phyloP scores from a whole-genome alignment of 2,797 vertebrate species.

The Hoplostethus mediterraneus region DNA sequence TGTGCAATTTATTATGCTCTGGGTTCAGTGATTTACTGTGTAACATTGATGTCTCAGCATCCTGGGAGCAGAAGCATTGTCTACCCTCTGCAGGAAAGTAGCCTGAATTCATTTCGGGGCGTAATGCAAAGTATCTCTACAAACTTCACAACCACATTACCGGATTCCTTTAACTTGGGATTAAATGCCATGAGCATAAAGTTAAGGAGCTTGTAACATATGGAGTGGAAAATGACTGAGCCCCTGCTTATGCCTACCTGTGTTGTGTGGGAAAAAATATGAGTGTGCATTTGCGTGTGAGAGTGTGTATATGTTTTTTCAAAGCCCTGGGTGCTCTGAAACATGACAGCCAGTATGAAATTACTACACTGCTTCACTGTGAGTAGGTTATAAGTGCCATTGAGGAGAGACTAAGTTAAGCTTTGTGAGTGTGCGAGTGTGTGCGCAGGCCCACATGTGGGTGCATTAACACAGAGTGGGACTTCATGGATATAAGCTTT shows the following conservation, averaged over 20 bases:
- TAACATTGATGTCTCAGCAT: constrained; percentile 43
- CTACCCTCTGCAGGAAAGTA: constrained; percentile 44
- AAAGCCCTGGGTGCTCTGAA: constrained; percentile 28
- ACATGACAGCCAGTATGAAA: constrained; percentile 7
- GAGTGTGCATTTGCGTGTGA: not conserved
- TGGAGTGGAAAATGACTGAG: constrained; percentile 1
- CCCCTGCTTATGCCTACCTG: not conserved
- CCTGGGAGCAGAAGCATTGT: constrained; percentile 29
- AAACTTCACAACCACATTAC: constrained; percentile 22
- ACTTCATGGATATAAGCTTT: constrained; percentile 75
- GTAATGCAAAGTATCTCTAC: constrained; percentile 31
- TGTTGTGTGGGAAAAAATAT: constrained; percentile 11
- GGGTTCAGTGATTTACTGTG: constrained; percentile 45
- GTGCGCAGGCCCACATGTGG: constrained; percentile 30
- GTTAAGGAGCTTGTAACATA: not conserved
- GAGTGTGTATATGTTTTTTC: constrained; percentile 12
- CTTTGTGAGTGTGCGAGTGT: constrained; percentile 20
- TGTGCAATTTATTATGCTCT: constrained; percentile 39
- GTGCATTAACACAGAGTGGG: constrained; percentile 60
- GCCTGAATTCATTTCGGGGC: constrained; percentile 42
- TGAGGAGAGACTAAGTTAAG: constrained; percentile 28
- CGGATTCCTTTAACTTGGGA: not conserved
- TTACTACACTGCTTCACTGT: constrained; percentile 8
- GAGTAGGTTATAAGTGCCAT: constrained; percentile 33
- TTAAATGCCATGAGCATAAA: not conserved